phyloP scores from a whole-genome alignment of 2,113 vertebrate genomes.

The Hirundichthys speculiger region DNA sequence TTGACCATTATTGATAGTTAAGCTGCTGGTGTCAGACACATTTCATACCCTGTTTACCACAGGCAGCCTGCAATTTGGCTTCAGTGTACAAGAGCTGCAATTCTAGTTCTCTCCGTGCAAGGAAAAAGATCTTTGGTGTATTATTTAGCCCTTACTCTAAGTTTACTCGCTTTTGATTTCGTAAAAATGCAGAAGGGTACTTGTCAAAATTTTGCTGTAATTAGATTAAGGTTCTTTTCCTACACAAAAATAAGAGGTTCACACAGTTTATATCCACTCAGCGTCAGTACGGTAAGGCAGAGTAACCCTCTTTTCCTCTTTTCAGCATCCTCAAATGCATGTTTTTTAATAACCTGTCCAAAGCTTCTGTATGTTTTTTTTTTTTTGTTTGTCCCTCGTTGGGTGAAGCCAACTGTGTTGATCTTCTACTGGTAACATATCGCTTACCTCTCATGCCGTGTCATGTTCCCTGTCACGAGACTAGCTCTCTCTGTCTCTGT shows the following conservation, averaged over 20 bases:
- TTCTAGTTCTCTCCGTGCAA: not conserved
- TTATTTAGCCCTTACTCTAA: slow-evolving; percentile 7
- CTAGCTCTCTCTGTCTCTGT: slow-evolving; percentile 26
- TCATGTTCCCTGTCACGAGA: slow-evolving; percentile 47
- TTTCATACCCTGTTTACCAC: slow-evolving; percentile 31
- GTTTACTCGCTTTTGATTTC: slow-evolving; percentile 5
- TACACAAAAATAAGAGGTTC: slow-evolving; percentile 53
- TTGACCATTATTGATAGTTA: slow-evolving; percentile 39
- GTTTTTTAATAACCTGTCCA: slow-evolving; percentile 38
- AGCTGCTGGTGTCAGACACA: slow-evolving; percentile 35
- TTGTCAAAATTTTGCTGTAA: slow-evolving; percentile 48
- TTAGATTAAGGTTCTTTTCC: slow-evolving; percentile 73
- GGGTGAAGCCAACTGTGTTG: slow-evolving; percentile 3
- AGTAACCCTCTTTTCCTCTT: not conserved
- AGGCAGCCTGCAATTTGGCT: slow-evolving; percentile 12
- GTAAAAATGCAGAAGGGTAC: slow-evolving; percentile 55
- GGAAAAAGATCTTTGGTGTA: slow-evolving; percentile 4
- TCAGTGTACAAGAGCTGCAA: slow-evolving; percentile 2
- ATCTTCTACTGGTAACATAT: slow-evolving; percentile 17
- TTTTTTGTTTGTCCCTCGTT: slow-evolving; percentile 1
- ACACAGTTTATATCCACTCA: slow-evolving; percentile 59
- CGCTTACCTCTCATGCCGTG: slow-evolving; percentile 20
- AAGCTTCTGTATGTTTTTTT: not conserved
- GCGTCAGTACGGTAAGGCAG: slow-evolving; percentile 71
- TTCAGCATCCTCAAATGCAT: slow-evolving; percentile 16